Percentiles rank a stretch among this genome's conserved stretches.
Conservation (phyloP, 2,888 invertebrate genomes). For the Erebia palarica region DNA sequence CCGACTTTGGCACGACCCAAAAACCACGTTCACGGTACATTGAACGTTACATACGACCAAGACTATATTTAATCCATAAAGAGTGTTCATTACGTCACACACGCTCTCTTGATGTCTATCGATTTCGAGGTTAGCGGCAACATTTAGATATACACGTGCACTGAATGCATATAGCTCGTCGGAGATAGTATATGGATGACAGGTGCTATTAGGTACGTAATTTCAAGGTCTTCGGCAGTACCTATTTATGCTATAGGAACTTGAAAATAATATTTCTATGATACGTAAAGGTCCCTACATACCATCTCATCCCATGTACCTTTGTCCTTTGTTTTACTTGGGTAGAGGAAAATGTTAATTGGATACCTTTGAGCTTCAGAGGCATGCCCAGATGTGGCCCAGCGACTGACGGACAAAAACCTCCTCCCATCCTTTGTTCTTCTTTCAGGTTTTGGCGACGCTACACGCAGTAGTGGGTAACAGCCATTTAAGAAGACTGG, state of each 20-base stretch:
- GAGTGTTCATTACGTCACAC: conserved; percentile 28
- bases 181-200: conserved; percentile 54
- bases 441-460: too few species aligned
- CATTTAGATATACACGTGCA: conserved; percentile 35
- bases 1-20: conserved; percentile 19
- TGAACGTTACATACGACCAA: conserved; percentile 29
- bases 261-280: conserved; percentile 14
- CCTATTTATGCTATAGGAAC: conserved; percentile 1
- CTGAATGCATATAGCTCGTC: conserved; percentile 56
- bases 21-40: conserved; percentile 33
- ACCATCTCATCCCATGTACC: not conserved
- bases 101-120: conserved; percentile 11
- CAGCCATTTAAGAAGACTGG: too few species aligned
- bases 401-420: too few species aligned
- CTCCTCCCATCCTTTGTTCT: too few species aligned
- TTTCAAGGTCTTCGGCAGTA: conserved; percentile 31
- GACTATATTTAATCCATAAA: conserved; percentile 29
- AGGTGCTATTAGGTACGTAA: conserved; percentile 52
- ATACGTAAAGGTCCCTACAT: not conserved
- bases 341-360: too few species aligned
- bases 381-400: too few species aligned
- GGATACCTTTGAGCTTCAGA: too few species aligned
- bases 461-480: too few species aligned
- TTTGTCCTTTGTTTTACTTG: too few species aligned
- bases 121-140: conserved; percentile 13